These are phyloP conservation scores for Lycaena phlaeas DNA, from an alignment of 2,888 invertebrate species.

Conservation along the genomic window DNA sequence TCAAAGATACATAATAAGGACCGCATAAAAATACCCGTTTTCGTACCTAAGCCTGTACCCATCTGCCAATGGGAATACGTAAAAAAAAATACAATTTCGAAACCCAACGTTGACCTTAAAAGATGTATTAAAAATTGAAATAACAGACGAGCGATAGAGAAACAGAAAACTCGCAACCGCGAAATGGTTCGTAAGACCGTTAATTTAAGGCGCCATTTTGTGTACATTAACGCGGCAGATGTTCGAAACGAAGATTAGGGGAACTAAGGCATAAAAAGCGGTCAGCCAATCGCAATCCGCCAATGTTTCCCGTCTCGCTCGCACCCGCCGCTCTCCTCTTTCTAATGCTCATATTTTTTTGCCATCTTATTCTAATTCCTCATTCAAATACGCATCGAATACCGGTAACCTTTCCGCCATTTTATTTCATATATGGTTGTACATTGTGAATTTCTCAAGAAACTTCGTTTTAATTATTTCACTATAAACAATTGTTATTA, in stretches of 20 bases:
- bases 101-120: conserved; percentile 49
- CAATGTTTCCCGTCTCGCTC: conserved; percentile 41
- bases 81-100: conserved; percentile 38
- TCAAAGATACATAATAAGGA: too few relatives aligned
- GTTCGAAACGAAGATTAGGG: conserved; percentile 70
- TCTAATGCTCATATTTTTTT: conserved; percentile 70
- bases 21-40: conserved; percentile 9
- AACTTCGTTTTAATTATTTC: conserved; percentile 7
- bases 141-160: conserved; percentile 41
- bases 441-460: conserved; percentile 14
- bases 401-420: conserved; percentile 49
- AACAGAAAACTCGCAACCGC: conserved; percentile 38
- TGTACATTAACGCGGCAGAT: conserved; percentile 63
- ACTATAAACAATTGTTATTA: background rate
- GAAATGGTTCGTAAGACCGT: conserved; percentile 56
- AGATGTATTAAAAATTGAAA: conserved; percentile 64
- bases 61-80: conserved; percentile 46
- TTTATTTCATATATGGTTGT: conserved; percentile 28
- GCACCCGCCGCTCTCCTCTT: conserved; percentile 40
- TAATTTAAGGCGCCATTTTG: conserved; percentile 64
- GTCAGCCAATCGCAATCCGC: conserved; percentile 57
- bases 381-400: conserved; percentile 64
- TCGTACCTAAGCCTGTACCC: conserved; percentile 16
- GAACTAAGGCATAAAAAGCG: conserved; percentile 70
- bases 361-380: conserved; percentile 68